Percentiles rank a stretch among this genome's conserved stretches.
These are phyloP conservation scores for Chionodraco myersi DNA, from an alignment of 2,113 vertebrate species.

Conservation along the genomic window DNA sequence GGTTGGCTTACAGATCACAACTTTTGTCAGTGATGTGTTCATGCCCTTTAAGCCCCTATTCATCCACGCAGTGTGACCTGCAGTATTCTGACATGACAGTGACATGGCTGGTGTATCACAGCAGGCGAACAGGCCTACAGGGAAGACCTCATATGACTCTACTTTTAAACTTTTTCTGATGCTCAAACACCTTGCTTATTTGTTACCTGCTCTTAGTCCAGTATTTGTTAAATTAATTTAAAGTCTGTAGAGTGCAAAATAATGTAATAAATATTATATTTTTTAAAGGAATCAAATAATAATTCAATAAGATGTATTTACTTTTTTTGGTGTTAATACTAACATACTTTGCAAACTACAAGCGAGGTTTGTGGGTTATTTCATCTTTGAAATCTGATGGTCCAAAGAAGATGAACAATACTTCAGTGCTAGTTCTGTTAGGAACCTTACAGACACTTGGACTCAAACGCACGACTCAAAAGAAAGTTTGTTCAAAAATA, in stretches of 20 bases:
- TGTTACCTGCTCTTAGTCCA: constrained; percentile 1
- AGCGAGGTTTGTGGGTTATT: background rate
- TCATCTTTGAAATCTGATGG: background rate
- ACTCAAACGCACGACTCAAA: no score
- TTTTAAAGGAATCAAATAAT: no score
- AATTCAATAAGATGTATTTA: no score
- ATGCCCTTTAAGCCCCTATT: constrained; percentile 59
- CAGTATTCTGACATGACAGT: constrained; percentile 45
- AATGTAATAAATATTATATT: background rate
- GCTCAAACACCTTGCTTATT: background rate
- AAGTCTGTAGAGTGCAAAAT: background rate
- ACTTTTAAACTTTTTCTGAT: constrained; percentile 12
- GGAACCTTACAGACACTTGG: no score
- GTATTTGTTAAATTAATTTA: background rate
- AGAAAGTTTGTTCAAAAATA: no score
- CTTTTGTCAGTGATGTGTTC: constrained; percentile 62
- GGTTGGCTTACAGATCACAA: constrained; percentile 51
- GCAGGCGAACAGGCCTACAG: constrained; percentile 23
- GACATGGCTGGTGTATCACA: constrained; percentile 55
- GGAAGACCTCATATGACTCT: constrained; percentile 24
- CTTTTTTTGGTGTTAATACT: no score
- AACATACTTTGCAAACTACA: background rate
- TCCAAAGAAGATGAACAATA: background rate
- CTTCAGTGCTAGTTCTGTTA: background rate
- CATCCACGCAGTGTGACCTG: constrained; percentile 56